A percentile compares a stretch with the other conserved stretches of the same genome.
Evolutionary conservation across 2,113 vertebrate genomes (phyloP).

Genomic region (Mastomys natalensis): DNA sequence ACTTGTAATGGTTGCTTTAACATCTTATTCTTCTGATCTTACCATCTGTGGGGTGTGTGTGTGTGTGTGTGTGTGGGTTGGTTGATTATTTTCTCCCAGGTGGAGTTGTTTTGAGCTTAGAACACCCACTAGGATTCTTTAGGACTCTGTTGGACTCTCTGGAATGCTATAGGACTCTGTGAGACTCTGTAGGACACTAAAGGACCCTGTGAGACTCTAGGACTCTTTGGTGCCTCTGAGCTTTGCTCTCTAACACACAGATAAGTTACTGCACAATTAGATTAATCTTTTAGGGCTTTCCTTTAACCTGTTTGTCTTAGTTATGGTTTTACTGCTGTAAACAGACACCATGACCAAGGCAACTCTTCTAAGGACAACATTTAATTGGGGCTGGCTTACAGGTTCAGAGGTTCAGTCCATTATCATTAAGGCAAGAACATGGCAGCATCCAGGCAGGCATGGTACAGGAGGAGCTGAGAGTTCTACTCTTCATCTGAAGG

Average conservation of each 20-base stretch:
- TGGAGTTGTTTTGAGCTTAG: background rate
- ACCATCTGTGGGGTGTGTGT: background rate
- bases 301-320: background rate
- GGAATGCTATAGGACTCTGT: background rate
- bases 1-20: background rate
- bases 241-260: background rate
- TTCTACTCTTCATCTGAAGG: no score
- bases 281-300: background rate
- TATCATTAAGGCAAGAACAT: no score
- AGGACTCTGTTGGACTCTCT: background rate
- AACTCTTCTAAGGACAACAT: no score
- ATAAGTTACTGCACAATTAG: conserved; percentile 17
- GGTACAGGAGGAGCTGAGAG: no score
- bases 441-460: no score
- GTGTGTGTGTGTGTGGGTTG: background rate
- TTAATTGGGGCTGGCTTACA: no score
- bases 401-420: no score
- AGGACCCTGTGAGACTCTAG: background rate
- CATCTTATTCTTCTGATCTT: background rate
- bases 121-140: background rate
- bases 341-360: no score
- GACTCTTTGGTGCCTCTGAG: background rate
- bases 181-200: background rate
- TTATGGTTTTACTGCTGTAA: no score
- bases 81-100: background rate